Conservation (phyloP, 1,140 invertebrate genomes). For the Neocloeon triangulifer region DNA sequence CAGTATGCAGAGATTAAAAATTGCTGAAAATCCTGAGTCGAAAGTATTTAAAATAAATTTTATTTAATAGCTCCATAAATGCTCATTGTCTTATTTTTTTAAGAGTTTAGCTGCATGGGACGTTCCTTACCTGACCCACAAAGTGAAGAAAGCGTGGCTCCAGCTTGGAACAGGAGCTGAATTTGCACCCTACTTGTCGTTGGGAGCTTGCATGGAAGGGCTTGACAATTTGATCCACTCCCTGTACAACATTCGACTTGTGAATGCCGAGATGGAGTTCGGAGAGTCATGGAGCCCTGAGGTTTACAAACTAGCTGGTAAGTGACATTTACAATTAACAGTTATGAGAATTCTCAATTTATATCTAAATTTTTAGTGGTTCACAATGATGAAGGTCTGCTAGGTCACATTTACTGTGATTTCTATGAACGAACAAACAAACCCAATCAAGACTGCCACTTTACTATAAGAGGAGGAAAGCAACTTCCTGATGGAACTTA, state of each 20-base stretch:
- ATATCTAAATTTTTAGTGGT: conserved; percentile 24
- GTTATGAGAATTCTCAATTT: not conserved
- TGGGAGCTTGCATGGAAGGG: conserved; percentile 91
- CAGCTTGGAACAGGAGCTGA: conserved; percentile 38
- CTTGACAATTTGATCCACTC: conserved; percentile 61
- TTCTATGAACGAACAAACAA: conserved; percentile 78
- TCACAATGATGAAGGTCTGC: conserved; percentile 46
- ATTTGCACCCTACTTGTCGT: conserved; percentile 74
- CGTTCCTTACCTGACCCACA: conserved; percentile 52
- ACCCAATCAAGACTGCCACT: conserved; percentile 94
- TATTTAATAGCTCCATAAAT: not conserved
- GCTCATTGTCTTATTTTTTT: conserved; percentile 7
- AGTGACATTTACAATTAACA: conserved; percentile 5
- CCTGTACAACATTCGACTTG: conserved; percentile 57
- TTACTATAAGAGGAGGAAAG: conserved; percentile 89
- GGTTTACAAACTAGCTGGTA: conserved; percentile 65
- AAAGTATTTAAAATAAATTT: not conserved
- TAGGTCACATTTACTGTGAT: conserved; percentile 96
- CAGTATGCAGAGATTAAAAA: conserved; percentile 17
- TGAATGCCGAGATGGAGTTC: conserved; percentile 37
- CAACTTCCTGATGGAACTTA: conserved; percentile 56
- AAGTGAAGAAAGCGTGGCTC: conserved; percentile 43
- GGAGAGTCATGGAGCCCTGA: conserved; percentile 72
- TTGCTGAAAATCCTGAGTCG: conserved; percentile 1
- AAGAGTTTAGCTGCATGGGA: conserved; percentile 56